Base-by-base conservation (phyloP, 2,113 vertebrate genomes). In the Machaerirhynchus nigripectus region DNA sequence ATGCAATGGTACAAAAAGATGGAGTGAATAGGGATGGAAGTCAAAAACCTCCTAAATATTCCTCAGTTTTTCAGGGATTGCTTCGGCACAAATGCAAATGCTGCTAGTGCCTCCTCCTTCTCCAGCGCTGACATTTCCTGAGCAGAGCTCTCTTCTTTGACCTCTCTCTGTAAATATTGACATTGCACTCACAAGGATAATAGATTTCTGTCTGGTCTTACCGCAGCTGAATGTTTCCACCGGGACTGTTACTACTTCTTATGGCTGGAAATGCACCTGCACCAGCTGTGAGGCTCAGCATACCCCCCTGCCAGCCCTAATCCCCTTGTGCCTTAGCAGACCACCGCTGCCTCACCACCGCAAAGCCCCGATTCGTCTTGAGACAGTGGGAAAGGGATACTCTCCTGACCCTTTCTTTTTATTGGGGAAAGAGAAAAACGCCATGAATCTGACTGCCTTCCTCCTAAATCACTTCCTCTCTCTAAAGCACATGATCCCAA, bases 101-200 rank as follows among this genome's bases (percentile, higher is more conserved):
- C 64, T 35, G 31, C 78, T 85, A 94, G 94, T 69, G 52, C 60
- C 94, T 94, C 89, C 91, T 96, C 84, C 69, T 97, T 89, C 79
- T 94, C 71, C n/a, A 61, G 86, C 94, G 87, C 97, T 98, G 97
- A 97, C 97, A 98, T 98, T 98, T 98, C 97, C 96, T 68, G 84
- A 98, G 96, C 95, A 96, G 96, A 97, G 96, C 96, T 97, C 96
- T 97, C 89, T 97, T 98, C 96, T 97, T 98, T 98, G 98, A 98
- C 98, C 98, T 98, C 96, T 91, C 92, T 98, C 89, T 97, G 97
- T 98, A 98, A 98, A 98, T 97, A 98, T 98, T 98, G 98, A 98
- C 97, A 97, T 97, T 98, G 91, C 93, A 93, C 95, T 98, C 97
- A 96, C 97, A 97, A 96, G 96, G 97, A 95, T 98, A 98, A 98